Evolutionary conservation across 2,797 vertebrate genomes (phyloP).

Genomic region (Pelobates cultripes): DNA sequence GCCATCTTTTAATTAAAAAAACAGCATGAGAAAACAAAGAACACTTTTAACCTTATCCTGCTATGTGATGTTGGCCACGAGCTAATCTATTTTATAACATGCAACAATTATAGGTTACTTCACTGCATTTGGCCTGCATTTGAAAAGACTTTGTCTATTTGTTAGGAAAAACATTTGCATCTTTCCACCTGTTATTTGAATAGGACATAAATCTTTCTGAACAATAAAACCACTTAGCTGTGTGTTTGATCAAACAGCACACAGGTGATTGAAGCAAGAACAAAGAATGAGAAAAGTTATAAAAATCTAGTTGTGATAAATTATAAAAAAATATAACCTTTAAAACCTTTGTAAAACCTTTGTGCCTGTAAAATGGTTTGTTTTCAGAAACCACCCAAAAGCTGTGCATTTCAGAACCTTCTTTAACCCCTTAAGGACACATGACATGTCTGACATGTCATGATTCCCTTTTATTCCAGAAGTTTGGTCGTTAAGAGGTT

Average conservation of each 20-base stretch:
- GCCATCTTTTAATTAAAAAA: slow-evolving; percentile 51
- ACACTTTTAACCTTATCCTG: slow-evolving; percentile 37
- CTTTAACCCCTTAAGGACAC: too few relatives aligned
- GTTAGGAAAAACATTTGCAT: slow-evolving; percentile 18
- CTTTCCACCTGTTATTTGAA: slow-evolving; percentile 9
- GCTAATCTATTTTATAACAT: slow-evolving; percentile 11
- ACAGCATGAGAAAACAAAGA: slow-evolving; percentile 47
- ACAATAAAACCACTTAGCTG: background rate
- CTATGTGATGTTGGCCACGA: slow-evolving; percentile 27
- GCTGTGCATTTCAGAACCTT: too few relatives aligned
- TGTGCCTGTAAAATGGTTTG: too few relatives aligned
- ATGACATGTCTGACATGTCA: too few relatives aligned
- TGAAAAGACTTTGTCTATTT: slow-evolving; percentile 18
- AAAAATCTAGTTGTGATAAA: too few relatives aligned
- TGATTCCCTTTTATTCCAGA: too few relatives aligned
- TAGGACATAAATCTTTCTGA: slow-evolving; percentile 29
- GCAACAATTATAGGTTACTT: slow-evolving; percentile 11
- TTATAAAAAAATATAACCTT: too few relatives aligned
- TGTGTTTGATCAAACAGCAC: background rate
- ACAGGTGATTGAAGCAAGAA: background rate
- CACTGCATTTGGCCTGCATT: slow-evolving; percentile 20
- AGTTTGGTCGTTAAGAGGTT: too few relatives aligned
- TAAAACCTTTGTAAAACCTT: too few relatives aligned
- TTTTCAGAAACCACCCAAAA: too few relatives aligned
- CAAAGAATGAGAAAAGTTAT: background rate